phyloP scores from a whole-genome alignment of 2,797 vertebrate species.

The Malurus leucopterus region DNA sequence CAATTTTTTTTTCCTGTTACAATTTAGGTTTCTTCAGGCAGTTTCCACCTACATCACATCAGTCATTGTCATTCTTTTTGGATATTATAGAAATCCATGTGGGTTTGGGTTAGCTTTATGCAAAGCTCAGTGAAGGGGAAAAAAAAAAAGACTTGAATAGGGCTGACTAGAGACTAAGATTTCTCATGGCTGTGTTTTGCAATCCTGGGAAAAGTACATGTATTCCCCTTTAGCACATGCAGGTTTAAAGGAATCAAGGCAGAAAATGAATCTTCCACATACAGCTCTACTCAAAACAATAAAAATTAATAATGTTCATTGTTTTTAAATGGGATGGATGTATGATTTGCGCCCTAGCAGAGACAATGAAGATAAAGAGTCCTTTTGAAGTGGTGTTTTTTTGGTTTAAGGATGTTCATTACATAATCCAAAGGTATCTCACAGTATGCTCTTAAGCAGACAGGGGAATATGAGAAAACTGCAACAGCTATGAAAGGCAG shows the following conservation, averaged over 20 bases:
- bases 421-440: not conserved
- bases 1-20: constrained; percentile 90
- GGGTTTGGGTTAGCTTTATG: constrained; percentile 80
- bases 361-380: constrained; percentile 24
- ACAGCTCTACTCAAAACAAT: constrained; percentile 21
- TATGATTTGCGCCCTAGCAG: not conserved
- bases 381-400: not conserved
- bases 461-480: not conserved
- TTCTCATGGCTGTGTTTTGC: constrained; percentile 55
- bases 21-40: constrained; percentile 89
- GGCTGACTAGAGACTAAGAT: constrained; percentile 56
- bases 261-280: constrained; percentile 49
- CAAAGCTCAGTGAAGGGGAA: constrained; percentile 78
- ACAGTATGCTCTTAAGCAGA: not conserved
- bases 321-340: constrained; percentile 20
- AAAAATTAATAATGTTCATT: constrained; percentile 17
- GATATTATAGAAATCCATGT: constrained; percentile 80
- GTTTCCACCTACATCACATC: constrained; percentile 92
- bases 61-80: constrained; percentile 82
- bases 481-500: not conserved
- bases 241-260: constrained; percentile 55
- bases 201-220: constrained; percentile 28
- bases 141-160: constrained; percentile 66
- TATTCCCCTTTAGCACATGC: constrained; percentile 47
- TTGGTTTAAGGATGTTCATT: constrained; percentile 6